Conservation (phyloP, 2,888 invertebrate genomes). For the Pristionchus japonicus region DNA sequence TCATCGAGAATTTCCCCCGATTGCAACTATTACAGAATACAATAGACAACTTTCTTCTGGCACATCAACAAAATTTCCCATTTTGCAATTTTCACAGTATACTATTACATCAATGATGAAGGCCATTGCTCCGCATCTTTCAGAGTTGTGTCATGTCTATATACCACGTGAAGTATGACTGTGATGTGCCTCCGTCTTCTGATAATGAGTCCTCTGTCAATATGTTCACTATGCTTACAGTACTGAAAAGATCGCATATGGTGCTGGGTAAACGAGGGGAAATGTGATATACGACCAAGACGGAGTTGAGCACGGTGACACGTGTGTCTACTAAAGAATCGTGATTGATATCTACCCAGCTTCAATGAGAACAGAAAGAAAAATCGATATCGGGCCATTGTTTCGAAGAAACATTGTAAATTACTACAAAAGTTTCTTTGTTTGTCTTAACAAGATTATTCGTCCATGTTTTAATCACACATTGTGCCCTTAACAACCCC, state of each 20-base stretch:
- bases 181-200: too few species aligned
- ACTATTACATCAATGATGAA: too few species aligned
- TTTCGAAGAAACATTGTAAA: too few species aligned
- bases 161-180: too few species aligned
- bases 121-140: too few species aligned
- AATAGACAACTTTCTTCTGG: neutral
- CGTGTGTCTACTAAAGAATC: neutral
- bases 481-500: too few species aligned
- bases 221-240: constrained; percentile 4
- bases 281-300: neutral
- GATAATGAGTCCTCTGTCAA: too few species aligned
- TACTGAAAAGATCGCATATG: constrained; percentile 21
- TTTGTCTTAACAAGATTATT: too few species aligned
- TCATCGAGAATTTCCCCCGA: neutral
- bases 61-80: neutral
- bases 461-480: too few species aligned
- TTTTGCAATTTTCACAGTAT: neutral
- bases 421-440: too few species aligned
- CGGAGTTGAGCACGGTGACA: neutral
- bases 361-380: neutral
- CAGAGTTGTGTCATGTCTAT: too few species aligned
- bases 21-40: neutral
- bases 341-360: neutral
- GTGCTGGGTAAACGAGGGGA: constrained; percentile 1
- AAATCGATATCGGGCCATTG: too few species aligned